Percentiles rank a stretch among this genome's conserved stretches.
Conservation (phyloP, 2,113 vertebrate genomes). For the Aegithalos caudatus region DNA sequence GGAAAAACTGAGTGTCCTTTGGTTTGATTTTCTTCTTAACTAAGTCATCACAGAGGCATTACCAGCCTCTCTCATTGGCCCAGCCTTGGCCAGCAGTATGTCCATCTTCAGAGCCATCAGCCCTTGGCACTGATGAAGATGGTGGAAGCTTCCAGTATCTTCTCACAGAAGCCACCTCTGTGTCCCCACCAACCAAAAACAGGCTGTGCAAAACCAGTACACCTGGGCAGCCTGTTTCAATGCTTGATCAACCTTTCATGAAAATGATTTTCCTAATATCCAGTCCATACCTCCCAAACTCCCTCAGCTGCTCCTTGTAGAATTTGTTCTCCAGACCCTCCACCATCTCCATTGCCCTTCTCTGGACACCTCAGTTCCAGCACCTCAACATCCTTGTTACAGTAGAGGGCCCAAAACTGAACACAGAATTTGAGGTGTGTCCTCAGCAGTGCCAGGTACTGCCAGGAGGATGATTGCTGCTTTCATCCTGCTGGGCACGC, state of each 20-base stretch:
- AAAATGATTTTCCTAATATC: neutral
- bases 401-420: neutral
- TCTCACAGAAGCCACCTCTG: neutral
- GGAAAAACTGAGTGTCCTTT: neutral
- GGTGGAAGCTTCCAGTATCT: neutral
- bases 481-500: neutral
- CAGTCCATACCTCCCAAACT: neutral
- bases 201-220: neutral
- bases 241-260: neutral
- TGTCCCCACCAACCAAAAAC: neutral
- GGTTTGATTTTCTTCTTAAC: neutral
- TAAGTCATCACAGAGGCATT: neutral
- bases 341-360: neutral
- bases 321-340: neutral
- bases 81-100: neutral
- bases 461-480: neutral
- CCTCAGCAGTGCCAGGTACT: neutral
- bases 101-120: neutral
- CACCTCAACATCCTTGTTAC: neutral
- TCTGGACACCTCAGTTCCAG: neutral
- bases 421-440: neutral
- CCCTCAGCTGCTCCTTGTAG: rapidly evolving
- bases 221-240: neutral
- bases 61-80: neutral
- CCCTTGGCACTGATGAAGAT: neutral